Percentiles rank a stretch among this genome's conserved stretches.
Conservation (phyloP, 2,113 vertebrate species). For the Philantomba maxwellii region DNA sequence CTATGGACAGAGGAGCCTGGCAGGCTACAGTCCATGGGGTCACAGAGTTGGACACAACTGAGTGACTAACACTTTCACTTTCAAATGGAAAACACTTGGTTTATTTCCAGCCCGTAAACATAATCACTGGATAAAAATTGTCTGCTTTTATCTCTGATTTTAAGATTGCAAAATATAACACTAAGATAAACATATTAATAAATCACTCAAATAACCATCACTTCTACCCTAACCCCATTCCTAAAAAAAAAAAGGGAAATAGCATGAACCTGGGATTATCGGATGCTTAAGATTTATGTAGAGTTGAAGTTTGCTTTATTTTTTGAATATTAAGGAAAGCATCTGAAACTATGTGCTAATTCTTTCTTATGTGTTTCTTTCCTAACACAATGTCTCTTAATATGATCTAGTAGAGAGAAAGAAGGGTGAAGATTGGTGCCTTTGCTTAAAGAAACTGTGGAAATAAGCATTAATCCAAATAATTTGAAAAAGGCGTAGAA, state of each 20-base stretch:
- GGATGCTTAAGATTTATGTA: not conserved
- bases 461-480: not conserved
- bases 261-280: not conserved
- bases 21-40: not conserved
- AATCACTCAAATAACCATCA: not conserved
- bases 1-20: not conserved
- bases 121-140: not conserved
- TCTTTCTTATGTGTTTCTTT: not conserved
- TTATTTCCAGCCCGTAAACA: not conserved
- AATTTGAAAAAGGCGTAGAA: conserved; percentile 14
- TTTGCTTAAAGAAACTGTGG: not conserved
- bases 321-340: not conserved
- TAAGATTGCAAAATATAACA: not conserved
- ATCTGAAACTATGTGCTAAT: not conserved
- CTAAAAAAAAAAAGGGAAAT: not conserved
- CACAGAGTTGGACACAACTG: not conserved
- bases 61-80: not conserved
- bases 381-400: not conserved
- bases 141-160: not conserved
- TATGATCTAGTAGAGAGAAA: not conserved
- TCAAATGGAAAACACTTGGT: not conserved
- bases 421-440: not conserved
- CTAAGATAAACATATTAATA: not conserved
- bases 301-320: not conserved
- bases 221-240: not conserved